Percentiles rank a stretch among this genome's conserved stretches.
Evolutionary conservation across 2,888 invertebrate species (phyloP).

Genomic region (Strigamia maritima): DNA sequence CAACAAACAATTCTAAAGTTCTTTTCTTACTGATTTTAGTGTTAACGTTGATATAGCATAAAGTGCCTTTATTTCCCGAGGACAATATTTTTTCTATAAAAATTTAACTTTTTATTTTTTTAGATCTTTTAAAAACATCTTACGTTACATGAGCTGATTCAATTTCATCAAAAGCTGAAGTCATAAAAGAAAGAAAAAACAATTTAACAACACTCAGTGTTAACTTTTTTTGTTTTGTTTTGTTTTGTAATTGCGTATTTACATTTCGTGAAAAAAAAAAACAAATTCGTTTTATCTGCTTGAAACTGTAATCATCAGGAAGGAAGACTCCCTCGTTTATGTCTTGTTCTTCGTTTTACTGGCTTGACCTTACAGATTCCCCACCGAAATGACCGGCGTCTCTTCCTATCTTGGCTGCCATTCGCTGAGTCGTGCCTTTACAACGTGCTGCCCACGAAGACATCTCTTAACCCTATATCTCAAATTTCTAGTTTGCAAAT

Average conservation of each 20-base stretch:
- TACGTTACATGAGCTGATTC: not conserved
- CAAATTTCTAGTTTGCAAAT: too few relatives aligned
- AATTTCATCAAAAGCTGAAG: too few relatives aligned
- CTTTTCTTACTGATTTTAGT: too few relatives aligned
- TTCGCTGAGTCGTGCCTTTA: slow-evolving; percentile 1
- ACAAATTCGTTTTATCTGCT: not conserved
- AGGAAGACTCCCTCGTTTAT: slow-evolving; percentile 28
- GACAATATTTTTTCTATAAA: not conserved
- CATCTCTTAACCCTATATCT: not conserved
- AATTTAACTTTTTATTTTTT: not conserved
- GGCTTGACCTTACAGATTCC: not conserved
- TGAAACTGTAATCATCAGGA: slow-evolving; percentile 16
- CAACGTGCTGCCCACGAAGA: not conserved
- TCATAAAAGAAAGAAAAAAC: too few relatives aligned
- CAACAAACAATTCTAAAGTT: too few relatives aligned
- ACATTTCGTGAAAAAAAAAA: too few relatives aligned
- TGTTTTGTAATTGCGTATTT: not conserved
- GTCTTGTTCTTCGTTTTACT: slow-evolving; percentile 29
- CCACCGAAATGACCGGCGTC: slow-evolving; percentile 20
- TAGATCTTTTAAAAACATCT: not conserved
- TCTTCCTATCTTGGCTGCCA: not conserved
- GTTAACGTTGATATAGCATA: not conserved
- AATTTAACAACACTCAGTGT: too few relatives aligned
- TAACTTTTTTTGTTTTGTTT: not conserved
- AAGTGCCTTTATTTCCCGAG: not conserved